These are phyloP conservation scores for Peribatodes rhomboidaria DNA, from an alignment of 2,888 invertebrate genomes.

Conservation along the genomic window DNA sequence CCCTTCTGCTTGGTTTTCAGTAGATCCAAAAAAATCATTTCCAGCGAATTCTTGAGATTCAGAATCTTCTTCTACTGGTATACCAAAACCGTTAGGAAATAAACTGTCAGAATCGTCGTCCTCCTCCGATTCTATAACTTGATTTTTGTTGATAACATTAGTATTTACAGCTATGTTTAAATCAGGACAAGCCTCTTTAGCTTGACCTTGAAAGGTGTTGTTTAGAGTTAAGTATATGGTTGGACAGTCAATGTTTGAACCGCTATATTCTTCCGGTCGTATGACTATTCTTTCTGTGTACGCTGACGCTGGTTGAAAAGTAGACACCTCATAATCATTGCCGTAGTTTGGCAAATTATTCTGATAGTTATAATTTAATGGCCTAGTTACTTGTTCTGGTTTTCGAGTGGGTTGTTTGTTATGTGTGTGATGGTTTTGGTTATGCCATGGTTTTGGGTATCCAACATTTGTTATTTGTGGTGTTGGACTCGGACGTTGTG, in stretches of 20 bases:
- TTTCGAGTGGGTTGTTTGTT: slow-evolving; percentile 66
- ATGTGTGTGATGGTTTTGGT: slow-evolving; percentile 46
- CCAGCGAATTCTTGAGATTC: slow-evolving; percentile 62
- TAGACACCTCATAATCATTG: slow-evolving; percentile 73
- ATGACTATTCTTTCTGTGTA: slow-evolving; percentile 81
- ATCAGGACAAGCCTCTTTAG: slow-evolving; percentile 89
- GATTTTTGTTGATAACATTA: slow-evolving; percentile 88
- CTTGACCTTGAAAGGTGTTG: slow-evolving; percentile 84
- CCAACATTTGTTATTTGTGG: slow-evolving; percentile 81
- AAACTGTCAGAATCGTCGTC: slow-evolving; percentile 66
- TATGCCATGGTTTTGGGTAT: slow-evolving; percentile 70
- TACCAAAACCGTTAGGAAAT: slow-evolving; percentile 70
- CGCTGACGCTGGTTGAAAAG: slow-evolving; percentile 72
- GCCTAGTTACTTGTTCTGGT: slow-evolving; percentile 66
- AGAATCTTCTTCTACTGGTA: slow-evolving; percentile 72
- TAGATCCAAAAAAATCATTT: slow-evolving; percentile 68
- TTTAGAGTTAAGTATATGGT: slow-evolving; percentile 85
- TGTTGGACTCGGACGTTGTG: slow-evolving; percentile 67
- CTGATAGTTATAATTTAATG: slow-evolving; percentile 68
- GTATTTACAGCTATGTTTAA: slow-evolving; percentile 90
- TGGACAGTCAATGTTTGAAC: slow-evolving; percentile 81
- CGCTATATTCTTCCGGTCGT: slow-evolving; percentile 80
- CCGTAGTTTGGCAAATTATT: slow-evolving; percentile 65
- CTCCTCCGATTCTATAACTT: slow-evolving; percentile 79
- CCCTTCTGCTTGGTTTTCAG: slow-evolving; percentile 57